Evolutionary conservation across 2,113 vertebrate genomes (phyloP).

Genomic region (Lanius collurio): DNA sequence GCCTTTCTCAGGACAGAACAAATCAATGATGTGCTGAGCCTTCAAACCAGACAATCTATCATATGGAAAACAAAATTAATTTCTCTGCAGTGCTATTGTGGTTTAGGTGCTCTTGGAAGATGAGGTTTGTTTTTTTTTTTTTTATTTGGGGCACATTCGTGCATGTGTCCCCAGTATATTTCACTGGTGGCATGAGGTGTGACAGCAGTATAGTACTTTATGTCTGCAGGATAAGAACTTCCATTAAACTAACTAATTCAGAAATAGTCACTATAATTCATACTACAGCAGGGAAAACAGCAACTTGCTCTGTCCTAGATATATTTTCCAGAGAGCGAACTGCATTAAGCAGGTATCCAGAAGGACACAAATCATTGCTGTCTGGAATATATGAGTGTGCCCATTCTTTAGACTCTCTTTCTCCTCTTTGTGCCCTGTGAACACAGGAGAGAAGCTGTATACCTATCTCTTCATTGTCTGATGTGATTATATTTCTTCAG

Average conservation of each 20-base stretch:
- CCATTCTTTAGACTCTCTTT: not conserved
- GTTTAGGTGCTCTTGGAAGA: not conserved
- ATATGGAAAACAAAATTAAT: conserved; percentile 36
- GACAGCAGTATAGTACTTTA: conserved; percentile 34
- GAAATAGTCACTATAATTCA: conserved; percentile 27
- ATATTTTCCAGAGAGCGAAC: not conserved
- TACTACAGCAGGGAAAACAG: not conserved
- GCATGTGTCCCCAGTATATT: not conserved
- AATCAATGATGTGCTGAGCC: conserved; percentile 9
- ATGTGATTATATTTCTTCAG: not conserved
- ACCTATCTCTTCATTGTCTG: not conserved
- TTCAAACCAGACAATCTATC: conserved; percentile 42
- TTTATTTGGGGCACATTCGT: not conserved
- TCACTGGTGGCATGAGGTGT: conserved; percentile 11
- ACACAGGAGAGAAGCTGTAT: not conserved
- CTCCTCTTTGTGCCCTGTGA: not conserved
- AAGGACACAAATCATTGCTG: not conserved
- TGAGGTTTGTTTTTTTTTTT: not conserved
- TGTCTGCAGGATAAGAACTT: conserved; percentile 54
- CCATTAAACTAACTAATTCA: conserved; percentile 55
- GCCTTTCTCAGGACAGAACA: conserved; percentile 26
- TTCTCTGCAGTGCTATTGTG: conserved; percentile 22
- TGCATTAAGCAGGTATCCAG: not conserved
- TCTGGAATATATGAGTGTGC: not conserved
- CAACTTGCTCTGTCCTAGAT: not conserved